phyloP scores from a whole-genome alignment of 2,113 vertebrate species.

The Siniperca knerii region DNA sequence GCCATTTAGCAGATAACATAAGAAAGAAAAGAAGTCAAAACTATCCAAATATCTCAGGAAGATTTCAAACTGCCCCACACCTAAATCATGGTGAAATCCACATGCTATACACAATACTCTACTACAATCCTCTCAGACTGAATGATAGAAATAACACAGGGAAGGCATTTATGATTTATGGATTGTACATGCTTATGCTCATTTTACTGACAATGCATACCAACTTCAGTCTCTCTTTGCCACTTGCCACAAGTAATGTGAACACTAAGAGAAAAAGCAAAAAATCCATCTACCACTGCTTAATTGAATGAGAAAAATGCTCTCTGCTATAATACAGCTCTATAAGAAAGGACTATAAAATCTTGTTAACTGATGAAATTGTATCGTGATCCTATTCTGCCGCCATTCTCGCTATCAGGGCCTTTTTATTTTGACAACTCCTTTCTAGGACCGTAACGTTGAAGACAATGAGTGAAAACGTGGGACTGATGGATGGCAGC shows the following conservation, averaged over 20 bases:
- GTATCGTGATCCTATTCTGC: conserved; percentile 26
- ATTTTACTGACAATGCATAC: neutral
- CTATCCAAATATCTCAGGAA: neutral
- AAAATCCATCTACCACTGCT: neutral
- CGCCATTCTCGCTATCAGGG: neutral
- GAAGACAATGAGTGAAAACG: conserved; percentile 44
- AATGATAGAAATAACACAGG: neutral
- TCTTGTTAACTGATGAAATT: conserved; percentile 36
- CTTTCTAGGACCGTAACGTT: conserved; percentile 12
- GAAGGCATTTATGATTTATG: neutral
- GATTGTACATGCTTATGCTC: neutral
- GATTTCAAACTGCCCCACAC: neutral
- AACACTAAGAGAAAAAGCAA: neutral
- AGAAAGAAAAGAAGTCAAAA: neutral
- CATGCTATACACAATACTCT: neutral
- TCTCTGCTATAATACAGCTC: conserved; percentile 26
- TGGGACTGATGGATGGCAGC: conserved; percentile 39
- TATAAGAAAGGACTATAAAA: conserved; percentile 35
- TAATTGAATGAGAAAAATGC: conserved; percentile 45
- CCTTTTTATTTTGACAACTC: conserved; percentile 12
- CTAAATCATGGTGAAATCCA: neutral
- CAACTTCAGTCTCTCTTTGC: neutral
- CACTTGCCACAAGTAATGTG: neutral
- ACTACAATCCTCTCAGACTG: neutral
- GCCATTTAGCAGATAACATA: neutral